Evolutionary conservation across 2,113 vertebrate species (phyloP).

Genomic region (Chamaetylas fuelleborni): DNA sequence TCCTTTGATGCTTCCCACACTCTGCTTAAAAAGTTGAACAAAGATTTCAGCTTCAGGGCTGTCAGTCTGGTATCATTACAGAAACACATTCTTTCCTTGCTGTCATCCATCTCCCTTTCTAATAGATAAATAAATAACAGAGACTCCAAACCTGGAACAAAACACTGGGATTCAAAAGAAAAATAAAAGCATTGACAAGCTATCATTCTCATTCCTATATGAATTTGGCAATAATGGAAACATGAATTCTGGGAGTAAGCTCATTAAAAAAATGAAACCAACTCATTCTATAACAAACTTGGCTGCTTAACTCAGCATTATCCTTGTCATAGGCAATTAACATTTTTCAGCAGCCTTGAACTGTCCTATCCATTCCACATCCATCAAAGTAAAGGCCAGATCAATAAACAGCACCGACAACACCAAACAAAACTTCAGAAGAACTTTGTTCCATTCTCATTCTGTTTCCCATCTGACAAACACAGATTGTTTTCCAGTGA

Average conservation of each 20-base stretch:
- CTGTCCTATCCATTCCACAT: not conserved
- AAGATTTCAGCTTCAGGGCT: not conserved
- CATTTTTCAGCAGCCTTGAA: not conserved
- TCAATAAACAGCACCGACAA: not conserved
- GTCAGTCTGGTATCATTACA: not conserved
- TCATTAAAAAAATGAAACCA: not conserved
- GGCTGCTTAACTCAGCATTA: not conserved
- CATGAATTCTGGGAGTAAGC: not conserved
- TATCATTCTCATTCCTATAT: not conserved
- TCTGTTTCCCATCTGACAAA: not conserved
- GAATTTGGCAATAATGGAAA: not conserved
- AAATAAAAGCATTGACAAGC: not conserved
- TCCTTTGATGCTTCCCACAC: not conserved
- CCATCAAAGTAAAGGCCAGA: slow-evolving; percentile 14
- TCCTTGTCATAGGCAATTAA: slow-evolving; percentile 6
- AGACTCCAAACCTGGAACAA: not conserved
- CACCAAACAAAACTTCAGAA: not conserved
- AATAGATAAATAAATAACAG: not conserved
- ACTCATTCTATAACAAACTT: not conserved
- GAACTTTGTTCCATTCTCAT: not conserved
- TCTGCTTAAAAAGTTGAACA: not conserved
- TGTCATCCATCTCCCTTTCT: not conserved
- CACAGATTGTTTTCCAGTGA: not conserved
- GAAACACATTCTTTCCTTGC: not conserved
- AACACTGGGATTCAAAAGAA: not conserved